Evolutionary conservation across 1,140 invertebrate species (phyloP).

Genomic region (Yoshiicerus persimilis): DNA sequence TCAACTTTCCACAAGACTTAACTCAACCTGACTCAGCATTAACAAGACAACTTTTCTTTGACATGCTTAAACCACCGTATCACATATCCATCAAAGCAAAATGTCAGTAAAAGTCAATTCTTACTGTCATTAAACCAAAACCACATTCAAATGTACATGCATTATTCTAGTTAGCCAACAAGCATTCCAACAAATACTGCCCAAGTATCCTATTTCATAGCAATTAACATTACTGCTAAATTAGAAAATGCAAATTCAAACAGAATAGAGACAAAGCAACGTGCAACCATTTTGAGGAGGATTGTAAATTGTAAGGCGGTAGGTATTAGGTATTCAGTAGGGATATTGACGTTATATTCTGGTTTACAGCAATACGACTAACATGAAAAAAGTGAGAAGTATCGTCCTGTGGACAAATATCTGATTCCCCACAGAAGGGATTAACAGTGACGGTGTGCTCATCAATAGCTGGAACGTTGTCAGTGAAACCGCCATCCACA

Average conservation of each 20-base stretch:
- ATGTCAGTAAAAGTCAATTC: not conserved
- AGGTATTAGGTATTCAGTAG: too few species aligned
- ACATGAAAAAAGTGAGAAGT: conserved; percentile 78
- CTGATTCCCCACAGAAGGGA: conserved; percentile 96
- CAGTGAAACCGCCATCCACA: conserved; percentile 93
- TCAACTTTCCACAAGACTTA: not conserved
- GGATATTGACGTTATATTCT: not conserved
- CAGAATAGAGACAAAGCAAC: not conserved
- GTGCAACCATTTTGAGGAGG: not conserved
- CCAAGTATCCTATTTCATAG: too few species aligned
- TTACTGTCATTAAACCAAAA: not conserved
- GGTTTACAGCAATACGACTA: conserved; percentile 54
- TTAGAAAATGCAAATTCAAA: too few species aligned
- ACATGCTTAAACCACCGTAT: not conserved
- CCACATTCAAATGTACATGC: not conserved
- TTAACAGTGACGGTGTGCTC: conserved; percentile 95
- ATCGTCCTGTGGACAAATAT: conserved; percentile 93
- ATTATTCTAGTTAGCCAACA: not conserved
- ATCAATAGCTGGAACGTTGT: conserved; percentile 91
- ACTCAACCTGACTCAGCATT: not conserved
- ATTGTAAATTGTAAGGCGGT: not conserved
- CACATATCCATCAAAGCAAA: not conserved
- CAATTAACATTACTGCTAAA: too few species aligned
- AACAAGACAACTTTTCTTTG: not conserved
- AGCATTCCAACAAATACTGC: too few species aligned